Evolutionary conservation across 2,888 invertebrate species (phyloP).

Genomic region (Acrobasis consociella): DNA sequence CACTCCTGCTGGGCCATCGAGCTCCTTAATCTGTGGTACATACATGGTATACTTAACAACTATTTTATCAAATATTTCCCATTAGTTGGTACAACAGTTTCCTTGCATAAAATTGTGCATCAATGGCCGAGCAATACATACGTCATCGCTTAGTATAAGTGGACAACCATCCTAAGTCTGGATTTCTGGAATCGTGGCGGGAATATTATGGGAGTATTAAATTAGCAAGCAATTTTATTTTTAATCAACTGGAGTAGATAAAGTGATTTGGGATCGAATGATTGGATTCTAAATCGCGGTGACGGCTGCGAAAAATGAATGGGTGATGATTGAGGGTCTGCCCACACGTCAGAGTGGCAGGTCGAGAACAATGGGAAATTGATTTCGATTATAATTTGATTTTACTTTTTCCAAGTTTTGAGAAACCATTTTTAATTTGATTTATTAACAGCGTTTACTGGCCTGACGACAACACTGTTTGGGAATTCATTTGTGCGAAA

Average conservation of each 20-base stretch:
- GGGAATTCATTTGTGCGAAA: too few relatives aligned
- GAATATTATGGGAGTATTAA: conserved; percentile 58
- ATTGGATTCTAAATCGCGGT: conserved; percentile 21
- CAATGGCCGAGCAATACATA: too few relatives aligned
- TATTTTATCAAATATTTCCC: too few relatives aligned
- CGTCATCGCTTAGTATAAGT: background rate
- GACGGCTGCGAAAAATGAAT: conserved; percentile 22
- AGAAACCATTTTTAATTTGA: too few relatives aligned
- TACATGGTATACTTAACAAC: too few relatives aligned
- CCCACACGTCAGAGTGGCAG: conserved; percentile 18
- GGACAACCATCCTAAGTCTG: background rate
- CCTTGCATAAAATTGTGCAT: too few relatives aligned
- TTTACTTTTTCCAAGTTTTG: background rate
- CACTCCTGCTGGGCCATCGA: too few relatives aligned
- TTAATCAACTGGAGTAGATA: conserved; percentile 42
- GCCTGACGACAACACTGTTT: too few relatives aligned
- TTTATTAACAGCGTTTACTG: too few relatives aligned
- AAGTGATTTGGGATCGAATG: conserved; percentile 23
- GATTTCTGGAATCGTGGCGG: conserved; percentile 41
- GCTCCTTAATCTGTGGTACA: too few relatives aligned
- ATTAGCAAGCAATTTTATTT: conserved; percentile 60
- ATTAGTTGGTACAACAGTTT: too few relatives aligned
- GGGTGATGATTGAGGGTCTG: conserved; percentile 14
- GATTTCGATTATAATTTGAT: conserved; percentile 1
- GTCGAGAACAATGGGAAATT: conserved; percentile 10